Percentiles rank a stretch among this genome's conserved stretches.
These are phyloP conservation scores for Rhea americana DNA, from an alignment of 2,113 vertebrate genomes.

Conservation along the genomic window DNA sequence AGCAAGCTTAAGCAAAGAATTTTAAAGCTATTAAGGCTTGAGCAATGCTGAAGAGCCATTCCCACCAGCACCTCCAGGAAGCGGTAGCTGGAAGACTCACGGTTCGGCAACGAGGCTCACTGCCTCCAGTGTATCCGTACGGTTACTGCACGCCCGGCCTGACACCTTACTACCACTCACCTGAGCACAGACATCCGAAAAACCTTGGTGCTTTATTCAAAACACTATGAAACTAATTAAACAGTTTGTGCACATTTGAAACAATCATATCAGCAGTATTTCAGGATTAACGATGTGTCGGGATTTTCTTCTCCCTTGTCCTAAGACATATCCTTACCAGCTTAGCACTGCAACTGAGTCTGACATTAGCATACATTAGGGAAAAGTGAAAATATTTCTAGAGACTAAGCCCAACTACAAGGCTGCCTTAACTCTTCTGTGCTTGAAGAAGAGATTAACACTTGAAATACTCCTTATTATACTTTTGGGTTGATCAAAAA, in stretches of 20 bases:
- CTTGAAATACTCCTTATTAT: neutral
- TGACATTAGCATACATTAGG: neutral
- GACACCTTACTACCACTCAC: fast-evolving
- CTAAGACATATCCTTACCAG: neutral
- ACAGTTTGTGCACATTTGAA: fast-evolving
- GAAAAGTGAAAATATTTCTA: neutral
- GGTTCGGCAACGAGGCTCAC: neutral
- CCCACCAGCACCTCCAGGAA: neutral
- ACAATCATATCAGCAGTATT: neutral
- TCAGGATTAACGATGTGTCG: neutral
- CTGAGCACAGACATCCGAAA: fast-evolving
- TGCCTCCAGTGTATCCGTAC: neutral
- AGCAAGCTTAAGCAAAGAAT: neutral
- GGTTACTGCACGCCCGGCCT: fast-evolving
- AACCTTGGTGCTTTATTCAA: fast-evolving
- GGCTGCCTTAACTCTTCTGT: neutral
- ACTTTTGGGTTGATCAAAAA: neutral
- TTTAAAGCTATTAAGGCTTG: neutral
- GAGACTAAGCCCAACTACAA: neutral
- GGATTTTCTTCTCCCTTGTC: neutral
- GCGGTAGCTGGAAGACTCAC: fast-evolving
- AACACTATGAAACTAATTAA: fast-evolving
- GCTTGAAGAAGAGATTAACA: neutral
- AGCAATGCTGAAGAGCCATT: neutral
- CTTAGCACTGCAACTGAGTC: neutral